phyloP scores from a whole-genome alignment of 2,888 invertebrate species.

The Leucophora obtusa region DNA sequence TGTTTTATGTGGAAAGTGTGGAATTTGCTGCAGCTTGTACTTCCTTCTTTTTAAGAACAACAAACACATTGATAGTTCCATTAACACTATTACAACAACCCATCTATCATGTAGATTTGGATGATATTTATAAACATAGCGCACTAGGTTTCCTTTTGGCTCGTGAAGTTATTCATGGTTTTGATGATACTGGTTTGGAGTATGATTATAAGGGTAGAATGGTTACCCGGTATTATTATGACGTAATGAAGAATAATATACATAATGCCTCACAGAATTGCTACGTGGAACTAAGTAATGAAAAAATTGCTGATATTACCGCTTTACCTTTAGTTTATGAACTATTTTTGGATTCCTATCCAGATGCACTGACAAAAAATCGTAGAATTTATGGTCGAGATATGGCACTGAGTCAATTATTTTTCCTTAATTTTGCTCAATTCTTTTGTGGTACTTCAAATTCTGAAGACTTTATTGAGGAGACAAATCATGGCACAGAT shows the following conservation, averaged over 20 bases:
- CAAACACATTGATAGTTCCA: conserved; percentile 62
- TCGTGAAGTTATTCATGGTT: conserved; percentile 66
- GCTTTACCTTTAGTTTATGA: conserved; percentile 65
- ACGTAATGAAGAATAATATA: conserved; percentile 29
- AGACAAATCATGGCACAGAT: conserved; percentile 63
- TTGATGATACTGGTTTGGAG: conserved; percentile 64
- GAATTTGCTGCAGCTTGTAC: conserved; percentile 60
- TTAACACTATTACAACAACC: conserved; percentile 62
- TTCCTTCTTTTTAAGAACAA: conserved; percentile 60
- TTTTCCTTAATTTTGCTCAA: conserved; percentile 67
- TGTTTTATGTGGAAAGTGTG: conserved; percentile 42
- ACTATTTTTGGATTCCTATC: conserved; percentile 50
- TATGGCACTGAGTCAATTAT: conserved; percentile 28
- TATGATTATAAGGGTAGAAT: conserved; percentile 11
- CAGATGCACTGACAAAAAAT: conserved; percentile 11
- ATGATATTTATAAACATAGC: conserved; percentile 64
- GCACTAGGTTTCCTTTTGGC: conserved; percentile 65
- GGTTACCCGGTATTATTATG: background rate
- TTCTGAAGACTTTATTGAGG: conserved; percentile 10
- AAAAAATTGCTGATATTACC: conserved; percentile 66
- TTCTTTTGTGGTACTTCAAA: conserved; percentile 65
- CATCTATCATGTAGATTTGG: conserved; percentile 58
- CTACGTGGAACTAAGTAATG: conserved; percentile 54
- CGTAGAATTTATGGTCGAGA: conserved; percentile 13
- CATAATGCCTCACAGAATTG: conserved; percentile 57